Conservation (phyloP, 2,888 invertebrate genomes). For the Epirrita christyi region DNA sequence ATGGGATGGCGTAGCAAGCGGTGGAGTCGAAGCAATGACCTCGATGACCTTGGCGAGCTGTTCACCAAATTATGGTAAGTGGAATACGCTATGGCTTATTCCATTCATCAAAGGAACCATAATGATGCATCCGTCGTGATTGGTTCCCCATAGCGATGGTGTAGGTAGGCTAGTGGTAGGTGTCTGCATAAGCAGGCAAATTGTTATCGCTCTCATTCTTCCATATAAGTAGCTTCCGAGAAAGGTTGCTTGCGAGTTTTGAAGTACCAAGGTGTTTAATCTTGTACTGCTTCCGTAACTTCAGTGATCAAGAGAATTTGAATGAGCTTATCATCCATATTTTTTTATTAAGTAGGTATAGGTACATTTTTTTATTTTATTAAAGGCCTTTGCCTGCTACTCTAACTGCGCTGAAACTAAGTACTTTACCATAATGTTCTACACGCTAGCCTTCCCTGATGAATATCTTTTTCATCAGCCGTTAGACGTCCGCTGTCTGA, state of each 20-base stretch:
- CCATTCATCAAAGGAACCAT: neutral
- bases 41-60: conserved; percentile 56
- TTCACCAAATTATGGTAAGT: conserved; percentile 56
- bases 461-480: too few species aligned
- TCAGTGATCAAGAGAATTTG: conserved; percentile 5
- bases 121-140: too few species aligned
- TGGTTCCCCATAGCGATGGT: neutral
- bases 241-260: conserved; percentile 10
- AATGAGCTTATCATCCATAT: neutral
- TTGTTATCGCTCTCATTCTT: conserved; percentile 15
- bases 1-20: conserved; percentile 55
- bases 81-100: conserved; percentile 43
- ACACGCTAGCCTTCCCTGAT: too few species aligned
- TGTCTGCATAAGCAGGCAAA: neutral
- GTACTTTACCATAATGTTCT: too few species aligned
- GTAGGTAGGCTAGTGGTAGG: neutral
- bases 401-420: too few species aligned
- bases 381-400: too few species aligned
- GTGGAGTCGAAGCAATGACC: conserved; percentile 56
- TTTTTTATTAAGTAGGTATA: too few species aligned
- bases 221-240: conserved; percentile 6
- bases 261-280: conserved; percentile 19
- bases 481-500: too few species aligned
- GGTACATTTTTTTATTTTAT: too few species aligned
- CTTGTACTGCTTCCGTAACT: conserved; percentile 7